Percentiles rank a stretch among this genome's conserved stretches.
phyloP scores from a whole-genome alignment of 2,113 vertebrate species.

The Nanorana parkeri region DNA sequence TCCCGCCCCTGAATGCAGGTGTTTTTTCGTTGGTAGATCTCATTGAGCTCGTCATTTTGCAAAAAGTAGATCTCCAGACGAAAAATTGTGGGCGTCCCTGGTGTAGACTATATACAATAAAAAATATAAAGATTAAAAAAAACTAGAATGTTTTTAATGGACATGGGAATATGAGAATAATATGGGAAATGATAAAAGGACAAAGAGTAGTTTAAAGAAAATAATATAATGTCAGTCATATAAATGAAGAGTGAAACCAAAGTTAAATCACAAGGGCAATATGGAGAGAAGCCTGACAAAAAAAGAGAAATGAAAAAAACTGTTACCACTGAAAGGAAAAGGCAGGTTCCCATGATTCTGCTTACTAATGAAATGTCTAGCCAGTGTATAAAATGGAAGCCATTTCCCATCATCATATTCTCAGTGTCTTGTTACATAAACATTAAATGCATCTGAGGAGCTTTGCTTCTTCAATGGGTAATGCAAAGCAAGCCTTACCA shows the following conservation, averaged over 20 bases:
- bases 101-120: no score
- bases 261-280: background rate
- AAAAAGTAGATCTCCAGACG: no score
- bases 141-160: no score
- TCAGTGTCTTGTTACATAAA: background rate
- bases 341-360: background rate
- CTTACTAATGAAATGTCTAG: background rate
- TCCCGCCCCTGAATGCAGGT: no score
- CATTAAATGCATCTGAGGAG: constrained; percentile 24
- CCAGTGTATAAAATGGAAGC: background rate
- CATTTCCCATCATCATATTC: background rate
- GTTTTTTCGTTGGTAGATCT: no score
- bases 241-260: background rate
- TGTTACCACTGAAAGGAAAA: background rate
- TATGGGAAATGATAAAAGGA: background rate
- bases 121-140: no score
- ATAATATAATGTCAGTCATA: background rate
- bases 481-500: constrained; percentile 1
- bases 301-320: background rate
- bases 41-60: no score
- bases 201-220: background rate
- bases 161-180: no score
- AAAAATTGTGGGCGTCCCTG: no score
- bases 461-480: constrained; percentile 22
- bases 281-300: background rate